phyloP scores from a whole-genome alignment of 2,113 vertebrate genomes.

The Trematocara stigmaticum region DNA sequence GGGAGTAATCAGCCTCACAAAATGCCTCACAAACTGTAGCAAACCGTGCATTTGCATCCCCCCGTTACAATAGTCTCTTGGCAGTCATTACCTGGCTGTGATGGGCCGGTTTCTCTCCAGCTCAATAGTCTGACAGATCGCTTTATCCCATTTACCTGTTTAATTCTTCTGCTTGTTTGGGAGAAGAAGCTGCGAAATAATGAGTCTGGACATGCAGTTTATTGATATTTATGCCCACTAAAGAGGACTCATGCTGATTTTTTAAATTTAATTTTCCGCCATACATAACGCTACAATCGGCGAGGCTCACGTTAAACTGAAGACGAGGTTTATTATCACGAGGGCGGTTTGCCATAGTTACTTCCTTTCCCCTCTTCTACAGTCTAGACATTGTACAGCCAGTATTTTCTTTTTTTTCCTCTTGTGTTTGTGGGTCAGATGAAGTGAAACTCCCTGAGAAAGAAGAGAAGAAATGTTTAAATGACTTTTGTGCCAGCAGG shows the following conservation, averaged over 20 bases:
- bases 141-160: background rate
- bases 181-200: background rate
- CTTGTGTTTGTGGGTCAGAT: background rate
- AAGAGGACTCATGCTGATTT: background rate
- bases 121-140: background rate
- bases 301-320: background rate
- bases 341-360: background rate
- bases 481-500: slow-evolving; percentile 5
- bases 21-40: background rate
- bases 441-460: background rate
- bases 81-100: background rate
- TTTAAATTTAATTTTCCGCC: background rate
- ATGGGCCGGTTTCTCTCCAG: background rate
- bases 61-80: background rate
- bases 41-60: background rate
- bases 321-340: background rate
- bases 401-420: background rate
- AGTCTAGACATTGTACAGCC: background rate
- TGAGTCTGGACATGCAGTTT: background rate
- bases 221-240: background rate
- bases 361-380: background rate
- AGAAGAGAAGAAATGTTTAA: background rate
- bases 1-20: background rate
- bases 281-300: background rate
- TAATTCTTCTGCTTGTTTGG: background rate